Evolutionary conservation across 2,888 invertebrate species (phyloP).

Genomic region (Hydrotaea diabolus): DNA sequence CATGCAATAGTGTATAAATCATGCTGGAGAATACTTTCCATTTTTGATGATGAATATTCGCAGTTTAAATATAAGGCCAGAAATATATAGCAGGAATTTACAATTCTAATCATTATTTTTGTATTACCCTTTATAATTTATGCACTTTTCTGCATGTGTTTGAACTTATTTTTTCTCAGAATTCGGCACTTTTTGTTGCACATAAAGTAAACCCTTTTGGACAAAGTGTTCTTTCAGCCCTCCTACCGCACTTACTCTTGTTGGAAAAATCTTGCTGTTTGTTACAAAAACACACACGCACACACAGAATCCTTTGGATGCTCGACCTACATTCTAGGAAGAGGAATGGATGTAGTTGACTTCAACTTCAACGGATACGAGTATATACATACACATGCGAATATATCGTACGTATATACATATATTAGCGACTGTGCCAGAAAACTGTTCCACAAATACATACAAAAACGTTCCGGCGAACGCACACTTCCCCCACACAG

Average conservation of each 20-base stretch:
- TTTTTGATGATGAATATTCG: too few relatives aligned
- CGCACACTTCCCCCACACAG: background rate
- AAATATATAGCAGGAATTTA: too few relatives aligned
- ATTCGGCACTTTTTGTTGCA: background rate
- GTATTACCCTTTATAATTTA: background rate
- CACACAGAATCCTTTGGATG: slow-evolving; percentile 35
- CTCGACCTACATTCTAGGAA: slow-evolving; percentile 50
- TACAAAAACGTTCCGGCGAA: background rate
- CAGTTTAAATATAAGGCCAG: too few relatives aligned
- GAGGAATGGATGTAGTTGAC: slow-evolving; percentile 27
- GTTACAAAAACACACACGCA: background rate
- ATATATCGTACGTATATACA: background rate
- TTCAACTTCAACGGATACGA: background rate
- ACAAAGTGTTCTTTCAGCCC: background rate
- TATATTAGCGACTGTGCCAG: background rate
- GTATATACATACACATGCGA: background rate
- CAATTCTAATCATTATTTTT: background rate
- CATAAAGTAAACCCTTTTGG: background rate
- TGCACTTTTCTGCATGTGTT: background rate
- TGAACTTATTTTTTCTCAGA: slow-evolving; percentile 7
- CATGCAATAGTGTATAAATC: too few relatives aligned
- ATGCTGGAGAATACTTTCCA: too few relatives aligned
- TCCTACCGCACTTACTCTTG: background rate
- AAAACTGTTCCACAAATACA: background rate
- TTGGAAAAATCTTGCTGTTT: too few relatives aligned